These are phyloP conservation scores for Trachelus stipa DNA, from an alignment of 2,888 invertebrate genomes.

Conservation along the genomic window DNA sequence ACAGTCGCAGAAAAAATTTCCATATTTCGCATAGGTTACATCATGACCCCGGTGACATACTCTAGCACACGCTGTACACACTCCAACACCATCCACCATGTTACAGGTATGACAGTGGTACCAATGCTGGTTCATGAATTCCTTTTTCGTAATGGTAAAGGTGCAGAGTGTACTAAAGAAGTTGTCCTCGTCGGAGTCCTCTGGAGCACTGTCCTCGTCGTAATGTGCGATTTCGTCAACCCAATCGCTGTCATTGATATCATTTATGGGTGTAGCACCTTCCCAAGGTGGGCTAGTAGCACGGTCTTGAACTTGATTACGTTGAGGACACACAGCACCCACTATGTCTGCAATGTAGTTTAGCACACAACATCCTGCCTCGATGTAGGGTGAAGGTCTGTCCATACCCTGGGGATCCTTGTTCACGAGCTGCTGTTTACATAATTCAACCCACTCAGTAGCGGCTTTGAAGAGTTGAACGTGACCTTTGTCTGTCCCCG, in stretches of 20 bases:
- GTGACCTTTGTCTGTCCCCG: conserved; percentile 85
- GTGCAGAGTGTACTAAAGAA: conserved; percentile 94
- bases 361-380: conserved; percentile 85
- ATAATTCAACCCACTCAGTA: conserved; percentile 83
- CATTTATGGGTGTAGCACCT: conserved; percentile 68
- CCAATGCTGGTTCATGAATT: conserved; percentile 99
- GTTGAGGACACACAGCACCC: conserved; percentile 68
- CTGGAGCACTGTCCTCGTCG: conserved; percentile 92
- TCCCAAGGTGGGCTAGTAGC: conserved; percentile 83
- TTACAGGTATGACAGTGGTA: conserved; percentile 99
- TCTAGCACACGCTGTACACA: conserved; percentile 96
- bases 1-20: conserved; percentile 99
- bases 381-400: conserved; percentile 70
- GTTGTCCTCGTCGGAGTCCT: conserved; percentile 94
- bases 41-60: conserved; percentile 98
- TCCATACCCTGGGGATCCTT: conserved; percentile 69
- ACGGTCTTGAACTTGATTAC: conserved; percentile 59
- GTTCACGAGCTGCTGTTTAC: conserved; percentile 72
- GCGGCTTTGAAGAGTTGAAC: conserved; percentile 82
- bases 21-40: conserved; percentile 96
- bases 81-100: conserved; percentile 98
- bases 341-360: conserved; percentile 86
- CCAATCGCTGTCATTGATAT: conserved; percentile 79
- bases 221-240: conserved; percentile 86
- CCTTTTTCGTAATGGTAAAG: conserved; percentile 95